Evolutionary conservation across 2,113 vertebrate genomes (phyloP), one percentile per base, ranked within the genome.

Genomic region (Tretioscincus oriximinensis): DNA sequence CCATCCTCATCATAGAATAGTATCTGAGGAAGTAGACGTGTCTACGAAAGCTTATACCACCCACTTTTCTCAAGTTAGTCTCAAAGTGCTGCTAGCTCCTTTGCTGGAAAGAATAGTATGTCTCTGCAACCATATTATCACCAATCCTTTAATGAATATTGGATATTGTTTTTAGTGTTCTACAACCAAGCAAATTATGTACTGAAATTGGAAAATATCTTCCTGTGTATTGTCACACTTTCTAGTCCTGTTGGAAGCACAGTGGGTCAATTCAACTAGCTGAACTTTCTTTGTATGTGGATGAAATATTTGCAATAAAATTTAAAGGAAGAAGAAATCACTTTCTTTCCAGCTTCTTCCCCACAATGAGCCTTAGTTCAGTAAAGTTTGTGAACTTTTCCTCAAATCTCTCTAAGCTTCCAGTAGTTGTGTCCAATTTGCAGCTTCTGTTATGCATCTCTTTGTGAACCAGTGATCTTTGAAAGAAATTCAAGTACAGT

Each of bases 351-450:
- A 49, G 2, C 68, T 11, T 72, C 73, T 9, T 85, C 77, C 10
- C 22, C 24, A 49, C 80, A 85, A 83, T 73, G 0, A 82, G 82
- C 64, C 2, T 12, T 78, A 49, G 78, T 86, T 86, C 28, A 64
- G 3, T 72, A 26, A 1, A 81, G 54, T 70, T 82, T n/a, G 69
- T 14, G 77, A 78, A 80, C 2, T 5, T 81, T 83, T 81, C 49
- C 63, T 58, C 1, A 82, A 29, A 5, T 26, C 2, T n/a, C 0
- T 5, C 2, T 84, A n/a, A 58, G 31, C 24, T 76, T 69, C 21
- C 85, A 80, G 2, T 0, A 76, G 12, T 21, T 9, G 77, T 81
- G 58, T 75, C 28, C 11, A 72, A 85, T 61, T n/a, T 84, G 1
- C 9, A 54, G 14, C 45, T 84, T 68, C 45, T 78, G 49, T 81